Evolutionary conservation across 2,113 vertebrate species (phyloP).

Genomic region (Hemicordylus capensis): DNA sequence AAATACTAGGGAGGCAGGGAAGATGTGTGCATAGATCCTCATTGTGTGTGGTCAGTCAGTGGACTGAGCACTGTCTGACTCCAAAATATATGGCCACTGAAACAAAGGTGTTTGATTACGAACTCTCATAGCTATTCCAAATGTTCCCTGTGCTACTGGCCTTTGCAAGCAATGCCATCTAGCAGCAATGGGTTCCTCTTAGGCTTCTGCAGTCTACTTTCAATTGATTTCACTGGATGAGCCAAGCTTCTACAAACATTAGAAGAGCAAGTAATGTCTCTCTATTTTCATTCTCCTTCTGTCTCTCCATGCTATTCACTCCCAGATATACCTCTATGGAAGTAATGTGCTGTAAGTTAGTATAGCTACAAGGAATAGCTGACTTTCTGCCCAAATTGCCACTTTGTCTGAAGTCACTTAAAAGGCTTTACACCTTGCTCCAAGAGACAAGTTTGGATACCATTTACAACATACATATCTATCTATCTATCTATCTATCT

Average conservation of each 20-base stretch:
- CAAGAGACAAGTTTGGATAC: conserved; percentile 72
- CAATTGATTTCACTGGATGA: not conserved
- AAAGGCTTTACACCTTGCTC: conserved; percentile 70
- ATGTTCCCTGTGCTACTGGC: not conserved
- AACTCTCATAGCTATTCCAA: not conserved
- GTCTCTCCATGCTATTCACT: not conserved
- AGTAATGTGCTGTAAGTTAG: conserved; percentile 51
- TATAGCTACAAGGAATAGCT: conserved; percentile 63
- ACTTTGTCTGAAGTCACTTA: conserved; percentile 46
- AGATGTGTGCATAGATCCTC: no score
- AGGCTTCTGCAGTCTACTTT: not conserved
- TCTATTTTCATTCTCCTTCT: not conserved
- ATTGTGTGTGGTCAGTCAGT: no score
- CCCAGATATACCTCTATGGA: not conserved
- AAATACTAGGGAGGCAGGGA: no score
- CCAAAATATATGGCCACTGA: no score
- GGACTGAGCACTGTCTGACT: no score
- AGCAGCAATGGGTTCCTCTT: not conserved
- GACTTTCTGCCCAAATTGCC: conserved; percentile 62
- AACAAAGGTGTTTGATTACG: no score
- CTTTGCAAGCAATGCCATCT: not conserved
- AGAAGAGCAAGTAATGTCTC: not conserved
- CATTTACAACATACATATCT: conserved; percentile 75
- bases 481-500: conserved; percentile 52
- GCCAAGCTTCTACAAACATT: not conserved